phyloP scores from a whole-genome alignment of 1,140 invertebrate genomes.

The Hyposmocoma kahamanoa region DNA sequence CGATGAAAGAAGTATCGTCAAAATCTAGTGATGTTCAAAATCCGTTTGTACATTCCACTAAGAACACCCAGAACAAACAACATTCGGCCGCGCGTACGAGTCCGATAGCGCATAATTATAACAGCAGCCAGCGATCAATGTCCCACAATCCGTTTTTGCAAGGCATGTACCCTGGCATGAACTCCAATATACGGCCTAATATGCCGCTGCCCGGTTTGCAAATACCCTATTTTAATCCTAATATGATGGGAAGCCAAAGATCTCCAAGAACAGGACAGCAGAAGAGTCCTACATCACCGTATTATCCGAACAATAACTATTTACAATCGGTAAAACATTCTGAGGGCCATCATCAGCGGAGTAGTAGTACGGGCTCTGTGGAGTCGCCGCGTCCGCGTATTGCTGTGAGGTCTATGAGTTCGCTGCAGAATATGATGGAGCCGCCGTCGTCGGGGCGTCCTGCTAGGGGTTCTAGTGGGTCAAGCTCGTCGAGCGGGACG shows the following conservation, averaged over 20 bases:
- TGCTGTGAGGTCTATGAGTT: constrained; percentile 76
- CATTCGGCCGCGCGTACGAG: constrained; percentile 66
- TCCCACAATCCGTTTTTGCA: constrained; percentile 51
- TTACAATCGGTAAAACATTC: constrained; percentile 52
- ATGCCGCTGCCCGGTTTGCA: constrained; percentile 57
- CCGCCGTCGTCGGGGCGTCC: constrained; percentile 46
- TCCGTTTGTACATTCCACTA: constrained; percentile 63
- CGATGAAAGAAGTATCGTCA: constrained; percentile 47
- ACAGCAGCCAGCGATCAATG: constrained; percentile 41
- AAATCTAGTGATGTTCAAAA: constrained; percentile 62
- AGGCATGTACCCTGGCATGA: constrained; percentile 54
- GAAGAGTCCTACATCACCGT: constrained; percentile 58
- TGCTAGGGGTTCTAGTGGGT: constrained; percentile 18
- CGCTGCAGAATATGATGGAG: constrained; percentile 75
- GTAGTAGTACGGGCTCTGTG: constrained; percentile 37
- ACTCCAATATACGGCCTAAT: constrained; percentile 47
- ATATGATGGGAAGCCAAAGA: constrained; percentile 47
- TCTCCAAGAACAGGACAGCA: constrained; percentile 54
- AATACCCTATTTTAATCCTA: constrained; percentile 66
- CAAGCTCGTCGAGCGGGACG: constrained; percentile 24
- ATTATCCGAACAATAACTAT: constrained; percentile 65
- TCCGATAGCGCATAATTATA: constrained; percentile 60
- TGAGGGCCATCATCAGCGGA: constrained; percentile 37
- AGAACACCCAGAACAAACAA: constrained; percentile 48
- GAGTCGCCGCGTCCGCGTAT: constrained; percentile 73